Conservation (phyloP, 2,797 vertebrate species). For the Petrocephalus schoutedeni region DNA sequence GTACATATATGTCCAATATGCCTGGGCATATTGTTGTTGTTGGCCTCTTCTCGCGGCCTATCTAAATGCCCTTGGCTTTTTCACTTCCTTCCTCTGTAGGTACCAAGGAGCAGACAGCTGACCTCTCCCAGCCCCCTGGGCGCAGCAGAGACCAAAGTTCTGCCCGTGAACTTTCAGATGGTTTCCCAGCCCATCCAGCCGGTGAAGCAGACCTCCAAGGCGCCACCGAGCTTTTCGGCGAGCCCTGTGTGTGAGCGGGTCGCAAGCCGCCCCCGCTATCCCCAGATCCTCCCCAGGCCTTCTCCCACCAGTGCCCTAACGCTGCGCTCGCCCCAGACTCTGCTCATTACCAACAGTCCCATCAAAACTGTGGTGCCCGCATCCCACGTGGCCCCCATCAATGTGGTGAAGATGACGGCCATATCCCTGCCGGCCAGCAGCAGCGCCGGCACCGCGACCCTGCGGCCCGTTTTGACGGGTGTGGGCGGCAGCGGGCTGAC, state of each 20-base stretch:
- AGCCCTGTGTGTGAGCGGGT: constrained; percentile 93
- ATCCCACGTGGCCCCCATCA: constrained; percentile 51
- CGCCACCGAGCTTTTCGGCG: constrained; percentile 84
- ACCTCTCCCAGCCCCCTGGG: constrained; percentile 89
- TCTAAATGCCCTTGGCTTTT: constrained; percentile 23
- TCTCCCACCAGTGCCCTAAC: constrained; percentile 89
- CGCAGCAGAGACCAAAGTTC: constrained; percentile 84
- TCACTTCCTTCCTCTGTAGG: constrained; percentile 54
- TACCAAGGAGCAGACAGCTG: constrained; percentile 86
- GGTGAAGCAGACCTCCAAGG: constrained; percentile 93
- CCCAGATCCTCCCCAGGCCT: constrained; percentile 95
- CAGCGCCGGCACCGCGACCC: constrained; percentile 58
- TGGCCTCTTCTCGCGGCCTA: no score
- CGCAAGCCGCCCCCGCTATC: constrained; percentile 81
- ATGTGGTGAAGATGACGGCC: constrained; percentile 97
- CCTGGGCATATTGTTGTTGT: neutral
- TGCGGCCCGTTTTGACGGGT: constrained; percentile 71
- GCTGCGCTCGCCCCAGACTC: constrained; percentile 89
- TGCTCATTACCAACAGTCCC: constrained; percentile 96
- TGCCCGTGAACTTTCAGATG: constrained; percentile 95
- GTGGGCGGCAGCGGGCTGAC: constrained; percentile 51
- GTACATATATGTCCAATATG: neutral
- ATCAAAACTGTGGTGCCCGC: constrained; percentile 72
- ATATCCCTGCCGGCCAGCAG: constrained; percentile 86
- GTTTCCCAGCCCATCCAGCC: constrained; percentile 89